Base-by-base conservation (phyloP, 2,888 invertebrate genomes). In the Caenorhabditis sp. region DNA sequence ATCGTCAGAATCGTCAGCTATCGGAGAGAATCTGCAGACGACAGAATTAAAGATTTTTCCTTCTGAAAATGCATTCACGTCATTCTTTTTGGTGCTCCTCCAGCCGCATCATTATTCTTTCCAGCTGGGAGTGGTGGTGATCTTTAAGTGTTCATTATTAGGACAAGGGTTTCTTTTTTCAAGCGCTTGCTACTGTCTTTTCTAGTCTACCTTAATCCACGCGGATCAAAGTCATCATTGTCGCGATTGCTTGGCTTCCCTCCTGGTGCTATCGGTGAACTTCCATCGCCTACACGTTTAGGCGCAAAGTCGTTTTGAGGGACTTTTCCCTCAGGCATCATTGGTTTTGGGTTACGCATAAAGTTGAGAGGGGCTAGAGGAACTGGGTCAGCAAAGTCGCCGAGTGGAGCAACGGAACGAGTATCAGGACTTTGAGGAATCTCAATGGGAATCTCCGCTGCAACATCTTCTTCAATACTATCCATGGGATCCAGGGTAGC, bases 11-110 rank as follows among this genome's bases (percentile, higher is more conserved):
- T 68, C 76, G 51, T 84, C 84, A 35, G 82, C 77, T 64, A 85
- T 85, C 35, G 85, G 82, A 1, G 86, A 86, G 74, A 83, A 86
- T 22, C 84, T 84, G 69, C 69, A 50, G 24, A 65, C 62, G 61
- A 60, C 76, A 76, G 76, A 76, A 76, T 76, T 44, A 8, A 13
- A n/a, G 32, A 68, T 40, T 9, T 20, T 32, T 32, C 9, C 9
- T 6, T 9, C 9, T 6, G 24, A 8, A 26, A 9, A 47, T 47
- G 2, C 9, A 20, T 20, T 47, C 47, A 80, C 80, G 69, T 76
- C 74, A 80, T 69, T 64, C 65, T 22, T 62, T 50, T 50, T 24
- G 80, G 72, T 32, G 32, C 32, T 32, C 32, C 32, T 6, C 32
- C 32, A 11, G 61, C 40, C 26, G n/a, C 60, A 24, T 53, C 55